These are phyloP conservation scores for Diplosoma virens DNA, from an alignment of 23 tunicate genomes.

Conservation along the genomic window DNA sequence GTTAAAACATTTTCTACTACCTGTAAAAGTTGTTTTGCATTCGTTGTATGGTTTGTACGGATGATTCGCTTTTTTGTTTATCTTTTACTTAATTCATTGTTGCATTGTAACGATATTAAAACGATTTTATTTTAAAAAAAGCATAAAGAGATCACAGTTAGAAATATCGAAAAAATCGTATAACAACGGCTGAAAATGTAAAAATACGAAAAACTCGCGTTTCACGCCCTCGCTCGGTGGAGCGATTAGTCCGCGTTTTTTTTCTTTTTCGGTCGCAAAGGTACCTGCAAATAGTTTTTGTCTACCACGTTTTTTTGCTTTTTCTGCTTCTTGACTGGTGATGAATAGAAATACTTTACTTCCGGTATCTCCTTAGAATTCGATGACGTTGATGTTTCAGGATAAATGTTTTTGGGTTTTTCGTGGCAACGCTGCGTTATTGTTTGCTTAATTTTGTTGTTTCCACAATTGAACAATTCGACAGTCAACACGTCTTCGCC, in stretches of 20 bases:
- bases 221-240: too few species aligned
- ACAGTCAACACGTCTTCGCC: slow-evolving; percentile 2
- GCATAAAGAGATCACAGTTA: too few species aligned
- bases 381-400: neutral
- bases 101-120: too few species aligned
- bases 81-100: too few species aligned
- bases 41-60: too few species aligned
- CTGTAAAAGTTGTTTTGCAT: too few species aligned
- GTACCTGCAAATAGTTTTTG: neutral
- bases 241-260: neutral
- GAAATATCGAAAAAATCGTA: too few species aligned
- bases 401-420: too few species aligned
- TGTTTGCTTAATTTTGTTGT: neutral
- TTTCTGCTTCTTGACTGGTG: neutral
- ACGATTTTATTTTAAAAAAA: too few species aligned
- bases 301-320: neutral
- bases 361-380: neutral
- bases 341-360: neutral
- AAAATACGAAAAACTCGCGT: too few species aligned
- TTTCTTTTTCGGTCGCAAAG: neutral
- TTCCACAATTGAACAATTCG: neutral
- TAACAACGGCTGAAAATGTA: too few species aligned
- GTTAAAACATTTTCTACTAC: neutral
- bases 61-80: too few species aligned
- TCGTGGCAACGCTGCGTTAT: neutral